Evolutionary conservation across 2,888 invertebrate genomes (phyloP), one percentile per base, ranked within the genome.

Genomic region (Patella depressa): DNA sequence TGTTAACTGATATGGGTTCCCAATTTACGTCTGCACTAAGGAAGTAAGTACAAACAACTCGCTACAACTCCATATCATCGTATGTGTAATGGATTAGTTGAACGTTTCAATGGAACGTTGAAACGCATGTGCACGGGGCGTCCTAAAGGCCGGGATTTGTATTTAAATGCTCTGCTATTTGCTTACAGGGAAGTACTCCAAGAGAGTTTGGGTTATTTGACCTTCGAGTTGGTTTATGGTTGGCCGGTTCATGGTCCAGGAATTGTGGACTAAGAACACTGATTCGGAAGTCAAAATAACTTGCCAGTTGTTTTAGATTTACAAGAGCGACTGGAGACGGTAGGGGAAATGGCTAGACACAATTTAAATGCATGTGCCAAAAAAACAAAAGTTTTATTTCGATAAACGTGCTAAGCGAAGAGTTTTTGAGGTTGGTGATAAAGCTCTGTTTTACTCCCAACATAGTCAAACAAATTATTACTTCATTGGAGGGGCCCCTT

Each of bases 21-120:
- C 80, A 84, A 69, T 85, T 85, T 73, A 79, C 77, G 7, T 80
- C 80, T 4, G n/a, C n/a, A n/a, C n/a, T n/a, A n/a, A n/a, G 78
- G 77, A 17, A n/a, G 82, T 29, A 80, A 83, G 78, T 57, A 59
- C 24, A 76, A 78, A 24, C 75, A 78, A 34, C 15, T 80, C 0
- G 75, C 70, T 3, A 79, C 82, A 17, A 59, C 59, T 5, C 76
- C 24, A 24, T 24, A 24, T 1, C 78, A 79, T 78, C 81, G 82
- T 17, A 65, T 72, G 76, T 74, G 34, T 55, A 29, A 24, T 24
- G 24, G 24, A 24, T 24, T 24, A 24, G 24, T 24, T 24, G 24
- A 24, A 24, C 24, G 24, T 24, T 24, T 24, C 24, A 24, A 24
- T 24, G 24, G 24, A 24, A 79, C 78, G 79, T 55, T 79, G 11